Percentiles rank a stretch among this genome's conserved stretches.
These are phyloP conservation scores for Marasmarcha lunaedactyla DNA, from an alignment of 2,888 invertebrate genomes.

Conservation along the genomic window DNA sequence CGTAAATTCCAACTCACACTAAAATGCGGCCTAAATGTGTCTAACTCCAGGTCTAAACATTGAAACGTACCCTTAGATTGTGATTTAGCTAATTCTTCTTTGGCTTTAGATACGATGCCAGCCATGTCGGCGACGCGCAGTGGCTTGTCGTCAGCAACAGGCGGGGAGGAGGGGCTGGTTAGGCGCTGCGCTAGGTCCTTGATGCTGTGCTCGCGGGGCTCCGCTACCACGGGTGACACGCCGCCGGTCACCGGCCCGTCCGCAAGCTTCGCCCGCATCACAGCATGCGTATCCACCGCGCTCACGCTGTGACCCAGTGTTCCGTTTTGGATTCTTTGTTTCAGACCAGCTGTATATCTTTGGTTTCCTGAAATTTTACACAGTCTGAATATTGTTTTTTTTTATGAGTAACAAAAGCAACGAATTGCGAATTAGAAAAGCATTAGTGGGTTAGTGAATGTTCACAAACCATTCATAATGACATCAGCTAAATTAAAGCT, in stretches of 20 bases:
- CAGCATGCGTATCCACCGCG: slow-evolving; percentile 45
- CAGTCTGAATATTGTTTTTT: background rate
- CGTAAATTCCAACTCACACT: too few species aligned
- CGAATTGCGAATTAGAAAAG: slow-evolving; percentile 12
- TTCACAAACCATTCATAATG: slow-evolving; percentile 57
- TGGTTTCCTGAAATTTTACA: slow-evolving; percentile 52
- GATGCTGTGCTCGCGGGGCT: slow-evolving; percentile 87
- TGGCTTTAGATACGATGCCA: slow-evolving; percentile 92
- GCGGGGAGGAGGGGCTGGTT: slow-evolving; percentile 73
- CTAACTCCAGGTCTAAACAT: too few species aligned
- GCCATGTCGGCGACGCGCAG: slow-evolving; percentile 85
- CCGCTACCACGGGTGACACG: slow-evolving; percentile 75
- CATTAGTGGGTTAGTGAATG: slow-evolving; percentile 47
- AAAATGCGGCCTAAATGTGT: too few species aligned
- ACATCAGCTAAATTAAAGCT: slow-evolving; percentile 36
- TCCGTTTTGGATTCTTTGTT: slow-evolving; percentile 72
- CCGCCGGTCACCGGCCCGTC: slow-evolving; percentile 69
- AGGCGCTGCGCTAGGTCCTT: slow-evolving; percentile 90
- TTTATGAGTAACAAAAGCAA: slow-evolving; percentile 3
- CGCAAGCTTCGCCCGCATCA: slow-evolving; percentile 62
- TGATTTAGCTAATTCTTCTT: slow-evolving; percentile 90
- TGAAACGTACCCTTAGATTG: slow-evolving; percentile 77
- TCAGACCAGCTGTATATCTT: slow-evolving; percentile 68
- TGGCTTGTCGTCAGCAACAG: slow-evolving; percentile 72
- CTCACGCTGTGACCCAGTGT: slow-evolving; percentile 65